phyloP scores from a whole-genome alignment of 2,113 vertebrate species.

The Amphiprion ocellaris region DNA sequence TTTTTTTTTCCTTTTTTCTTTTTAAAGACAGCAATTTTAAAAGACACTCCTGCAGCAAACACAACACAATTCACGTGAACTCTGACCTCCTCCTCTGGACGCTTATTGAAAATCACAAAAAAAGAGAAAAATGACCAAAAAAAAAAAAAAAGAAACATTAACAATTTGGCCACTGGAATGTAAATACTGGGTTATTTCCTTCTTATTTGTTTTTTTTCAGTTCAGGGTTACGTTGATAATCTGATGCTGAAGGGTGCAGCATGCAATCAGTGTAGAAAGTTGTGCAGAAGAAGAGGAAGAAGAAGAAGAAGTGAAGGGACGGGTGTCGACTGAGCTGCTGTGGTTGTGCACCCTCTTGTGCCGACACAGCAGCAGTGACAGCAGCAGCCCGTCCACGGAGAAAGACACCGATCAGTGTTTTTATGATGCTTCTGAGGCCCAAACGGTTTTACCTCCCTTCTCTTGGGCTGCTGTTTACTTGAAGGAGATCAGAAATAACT shows the following conservation, averaged over 20 bases:
- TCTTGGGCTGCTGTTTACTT: slow-evolving; percentile 33
- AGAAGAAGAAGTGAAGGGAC: slow-evolving; percentile 25
- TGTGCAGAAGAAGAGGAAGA: slow-evolving; percentile 1
- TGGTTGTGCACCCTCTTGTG: slow-evolving; percentile 47
- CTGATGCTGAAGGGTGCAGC: slow-evolving; percentile 39
- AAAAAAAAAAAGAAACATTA: slow-evolving; percentile 15
- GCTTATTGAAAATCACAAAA: slow-evolving; percentile 13
- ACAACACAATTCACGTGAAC: slow-evolving; percentile 54
- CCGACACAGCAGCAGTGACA: slow-evolving; percentile 70
- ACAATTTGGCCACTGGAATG: slow-evolving; percentile 77
- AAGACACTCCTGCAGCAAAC: slow-evolving; percentile 50
- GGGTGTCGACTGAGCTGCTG: slow-evolving; percentile 73
- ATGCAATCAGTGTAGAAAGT: slow-evolving; percentile 28
- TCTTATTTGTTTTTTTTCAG: slow-evolving; percentile 42
- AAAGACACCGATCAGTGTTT: slow-evolving; percentile 55
- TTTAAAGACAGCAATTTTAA: slow-evolving; percentile 44
- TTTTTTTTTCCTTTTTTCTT: slow-evolving; percentile 5
- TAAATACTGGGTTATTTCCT: slow-evolving; percentile 65
- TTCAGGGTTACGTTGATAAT: slow-evolving; percentile 45
- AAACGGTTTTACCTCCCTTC: slow-evolving; percentile 2
- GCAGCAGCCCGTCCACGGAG: slow-evolving; percentile 50
- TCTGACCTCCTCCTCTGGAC: slow-evolving; percentile 69
- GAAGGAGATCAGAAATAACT: slow-evolving; percentile 46
- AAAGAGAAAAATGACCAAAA: neutral
- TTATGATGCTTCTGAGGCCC: slow-evolving; percentile 40